Evolutionary conservation across 30 jellyfish, hydroid and myxozoan genomes (phyloP), one percentile per base, ranked within the genome.

Genomic region (Turritopsis rubra): DNA sequence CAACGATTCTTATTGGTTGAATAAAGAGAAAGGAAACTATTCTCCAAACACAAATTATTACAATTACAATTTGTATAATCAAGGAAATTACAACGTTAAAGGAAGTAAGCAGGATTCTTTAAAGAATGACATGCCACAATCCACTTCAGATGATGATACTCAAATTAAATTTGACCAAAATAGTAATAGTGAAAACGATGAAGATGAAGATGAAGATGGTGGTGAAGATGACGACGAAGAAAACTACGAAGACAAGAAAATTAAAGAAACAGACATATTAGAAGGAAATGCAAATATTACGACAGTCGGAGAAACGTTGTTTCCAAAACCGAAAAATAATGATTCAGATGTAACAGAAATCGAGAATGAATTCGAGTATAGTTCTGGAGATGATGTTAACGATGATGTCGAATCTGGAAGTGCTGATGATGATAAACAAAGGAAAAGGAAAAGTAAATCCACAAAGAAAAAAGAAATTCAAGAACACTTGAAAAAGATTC

Each of bases 161-260:
- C 60, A 41, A 41, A 13, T 41, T 3, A 41, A 41, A 13, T 41
- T 41, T 3, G 60, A 41, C 13, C 9, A 5, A 41, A 41, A 41
- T n/a, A n/a, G n/a, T n/a, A n/a, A n/a, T n/a, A n/a, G n/a, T 41
- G 60, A 41, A 41, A 5, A 68, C 19, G 77, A 68, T 68, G 77
- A 68, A 68, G 30, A 68, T 23, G 30, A 68, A 68, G 77, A n/a
- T 68, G 31, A 68, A 68, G 77, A 68, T 1, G 77, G 30, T 68
- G 21, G 30, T n/a, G 77, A 68, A 68, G 77, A 19, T n/a, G 77
- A 9, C 9, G 77, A 68, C 9, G 30, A 68, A 7, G 77, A 68
- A 68, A 27, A 68, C 4, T 0, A 19, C 17, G 21, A 68, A 22
- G 77, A 68, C 9, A 22, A 68, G 8, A 22, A 23, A n/a, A 68